Conservation (phyloP, 1,140 invertebrate genomes). For the Drosophila biarmipes region DNA sequence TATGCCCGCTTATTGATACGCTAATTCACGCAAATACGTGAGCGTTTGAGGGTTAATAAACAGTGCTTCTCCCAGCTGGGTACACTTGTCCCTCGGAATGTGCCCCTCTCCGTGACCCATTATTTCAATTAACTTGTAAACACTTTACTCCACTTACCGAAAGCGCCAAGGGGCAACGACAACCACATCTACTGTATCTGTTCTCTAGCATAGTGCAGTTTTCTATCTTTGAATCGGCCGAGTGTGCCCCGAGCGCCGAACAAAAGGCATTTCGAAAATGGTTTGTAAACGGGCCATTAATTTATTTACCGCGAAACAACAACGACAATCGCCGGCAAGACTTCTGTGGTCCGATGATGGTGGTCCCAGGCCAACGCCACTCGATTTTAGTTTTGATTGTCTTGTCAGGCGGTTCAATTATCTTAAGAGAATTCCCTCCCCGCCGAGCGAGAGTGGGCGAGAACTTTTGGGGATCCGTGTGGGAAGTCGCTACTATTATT, state of each 20-base stretch:
- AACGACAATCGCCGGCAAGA: constrained; percentile 6
- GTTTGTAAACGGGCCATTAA: constrained; percentile 53
- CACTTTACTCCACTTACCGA: constrained; percentile 59
- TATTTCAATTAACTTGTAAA: constrained; percentile 70
- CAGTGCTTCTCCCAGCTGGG: constrained; percentile 14
- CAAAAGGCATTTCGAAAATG: constrained; percentile 51
- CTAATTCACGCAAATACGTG: constrained; percentile 54
- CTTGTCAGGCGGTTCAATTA: constrained; percentile 22
- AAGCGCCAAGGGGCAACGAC: constrained; percentile 10
- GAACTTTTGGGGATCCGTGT: constrained; percentile 20
- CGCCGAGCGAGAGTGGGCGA: background rate
- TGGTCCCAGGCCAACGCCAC: constrained; percentile 13
- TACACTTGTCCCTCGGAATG: constrained; percentile 20
- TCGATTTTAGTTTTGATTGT: constrained; percentile 12
- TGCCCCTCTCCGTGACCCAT: constrained; percentile 43
- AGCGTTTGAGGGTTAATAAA: constrained; percentile 39
- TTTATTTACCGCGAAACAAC: constrained; percentile 45
- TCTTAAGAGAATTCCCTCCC: background rate
- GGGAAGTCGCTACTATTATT: constrained; percentile 13
- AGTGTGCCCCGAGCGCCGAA: constrained; percentile 2
- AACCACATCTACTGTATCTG: constrained; percentile 16
- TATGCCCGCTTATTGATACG: constrained; percentile 43
- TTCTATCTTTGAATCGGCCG: constrained; percentile 18
- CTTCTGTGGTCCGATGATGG: constrained; percentile 8
- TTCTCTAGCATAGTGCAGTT: constrained; percentile 22